Evolutionary conservation across 2,888 invertebrate species (phyloP), one percentile per base, ranked within the genome.

Genomic region (Dysmachus trigonus): DNA sequence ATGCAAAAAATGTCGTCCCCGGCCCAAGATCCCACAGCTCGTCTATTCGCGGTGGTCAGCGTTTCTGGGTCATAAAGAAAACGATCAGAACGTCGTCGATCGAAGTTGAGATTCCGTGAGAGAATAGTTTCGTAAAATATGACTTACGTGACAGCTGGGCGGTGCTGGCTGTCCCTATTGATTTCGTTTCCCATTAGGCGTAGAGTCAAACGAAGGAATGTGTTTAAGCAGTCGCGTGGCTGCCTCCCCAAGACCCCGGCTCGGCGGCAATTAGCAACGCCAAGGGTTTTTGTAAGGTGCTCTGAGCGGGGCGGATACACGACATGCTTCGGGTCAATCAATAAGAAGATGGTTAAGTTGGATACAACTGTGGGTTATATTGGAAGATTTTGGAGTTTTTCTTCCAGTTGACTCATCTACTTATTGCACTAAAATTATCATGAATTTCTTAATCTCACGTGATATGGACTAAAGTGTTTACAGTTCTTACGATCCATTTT

Each of bases 81-180:
- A 22, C 27, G 22, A 62, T 62, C 62, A 31, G 31, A 72, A 72
- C 72, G 18, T 72, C 72, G 7, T 27, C 47, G 47, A 51, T 51
- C 47, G 47, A 22, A 22, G 10, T 22, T n/a, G 18, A 22, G 27
- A 27, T 10, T 13, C 62, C 27, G 62, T 7, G 62, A 30, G 41
- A 30, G 30, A 73, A 84, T 84, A 15, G 41, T 33, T 18, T 74
- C 27, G 51, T 72, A 74, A 85, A 85, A 85, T 73, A 85, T 85
- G 74, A 76, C 35, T 33, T 85, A 77, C 85, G 53, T 85, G 85
- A 85, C 85, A 85, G 74, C 38, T 76, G 85, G 85, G 85, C 85
- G 85, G 76, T 77, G 18, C 85, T 27, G 15, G 33, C 76, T 85
- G 85, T 85, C 85, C 85, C 62, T 77, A 38, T 76, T 35, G 53